Base-by-base conservation (phyloP, 2,888 invertebrate genomes). In the Coecobrya sp. region DNA sequence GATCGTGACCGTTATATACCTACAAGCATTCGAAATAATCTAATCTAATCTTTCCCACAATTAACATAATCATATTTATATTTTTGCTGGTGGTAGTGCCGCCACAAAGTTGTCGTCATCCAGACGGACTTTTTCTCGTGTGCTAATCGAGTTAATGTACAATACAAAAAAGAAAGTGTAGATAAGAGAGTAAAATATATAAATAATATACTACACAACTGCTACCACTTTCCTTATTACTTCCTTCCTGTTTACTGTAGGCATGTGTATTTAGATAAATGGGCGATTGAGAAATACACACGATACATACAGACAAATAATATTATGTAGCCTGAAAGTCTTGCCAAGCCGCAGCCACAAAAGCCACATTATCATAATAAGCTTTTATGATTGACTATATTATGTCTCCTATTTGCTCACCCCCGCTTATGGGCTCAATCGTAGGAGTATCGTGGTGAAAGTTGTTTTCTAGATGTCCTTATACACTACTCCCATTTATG, bases 61-160 rank as follows among this genome's bases (percentile, higher is more conserved):
- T 86, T 86, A 86, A 73, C 86, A 73, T 73, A 86, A 86, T 86
- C 86, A 86, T 86, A 86, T 86, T 86, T 86, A 70, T 82, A 59
- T 85, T 59, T 82, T 59, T 82, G 36, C 36, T 73, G 36, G 13
- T 42, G 42, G 30, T 42, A 42, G 42, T 73, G 36, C 19, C 16
- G 73, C 36, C 25, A 13, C 13, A 0, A 0, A 5, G 42, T 36
- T 36, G 84, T 62, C 36, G 81, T 22, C 36, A 30, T 19, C 30
- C 76, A 19, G 76, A 22, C 49, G 30, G 42, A 27, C n/a, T 27
- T 62, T 84, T 79, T 79, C 27, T 27, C 27, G 16, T 45, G 25
- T n/a, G 55, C 52, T 70, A 86, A 86, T 86, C 65, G 25, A 22
- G 86, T 73, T 86, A 86, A 86, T 86, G 86, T 25, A 70, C 42